Percentiles rank a stretch among this genome's conserved stretches.
phyloP scores from a whole-genome alignment of 2,797 vertebrate species.

The Telmatherina bonti region DNA sequence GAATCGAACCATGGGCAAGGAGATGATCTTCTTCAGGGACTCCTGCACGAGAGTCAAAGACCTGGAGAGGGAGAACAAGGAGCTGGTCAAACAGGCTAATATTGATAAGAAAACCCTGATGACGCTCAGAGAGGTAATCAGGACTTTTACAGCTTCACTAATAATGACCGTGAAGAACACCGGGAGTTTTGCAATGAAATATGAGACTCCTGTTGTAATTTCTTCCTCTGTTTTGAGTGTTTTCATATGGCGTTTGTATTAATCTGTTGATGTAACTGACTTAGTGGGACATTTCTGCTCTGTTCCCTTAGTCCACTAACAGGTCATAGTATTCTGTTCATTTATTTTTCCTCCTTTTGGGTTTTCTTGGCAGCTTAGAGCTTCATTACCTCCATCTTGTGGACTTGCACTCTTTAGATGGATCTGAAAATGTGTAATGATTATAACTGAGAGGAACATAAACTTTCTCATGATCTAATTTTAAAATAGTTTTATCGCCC shows the following conservation, averaged over 20 bases:
- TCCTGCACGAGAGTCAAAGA: constrained; percentile 91
- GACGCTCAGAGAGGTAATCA: constrained; percentile 91
- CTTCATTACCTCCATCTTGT: no score
- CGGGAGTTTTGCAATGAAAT: neutral
- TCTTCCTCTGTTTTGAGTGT: neutral
- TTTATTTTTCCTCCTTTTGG: no score
- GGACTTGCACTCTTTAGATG: no score
- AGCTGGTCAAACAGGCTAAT: constrained; percentile 91
- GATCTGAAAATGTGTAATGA: no score
- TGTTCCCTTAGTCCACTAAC: no score
- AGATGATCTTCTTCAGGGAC: constrained; percentile 92
- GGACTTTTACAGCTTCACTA: neutral
- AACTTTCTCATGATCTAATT: no score
- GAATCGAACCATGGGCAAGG: constrained; percentile 93
- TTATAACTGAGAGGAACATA: no score
- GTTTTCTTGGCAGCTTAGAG: no score
- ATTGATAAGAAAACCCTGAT: constrained; percentile 97
- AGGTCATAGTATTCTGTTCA: no score
- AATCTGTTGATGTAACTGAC: no score
- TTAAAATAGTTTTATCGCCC: no score
- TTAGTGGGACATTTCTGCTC: no score
- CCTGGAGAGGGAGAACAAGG: constrained; percentile 95
- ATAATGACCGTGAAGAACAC: neutral
- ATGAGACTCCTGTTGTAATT: neutral
- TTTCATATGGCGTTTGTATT: neutral